Conservation (phyloP, 2,888 invertebrate genomes). For the Drosophila helvetica region DNA sequence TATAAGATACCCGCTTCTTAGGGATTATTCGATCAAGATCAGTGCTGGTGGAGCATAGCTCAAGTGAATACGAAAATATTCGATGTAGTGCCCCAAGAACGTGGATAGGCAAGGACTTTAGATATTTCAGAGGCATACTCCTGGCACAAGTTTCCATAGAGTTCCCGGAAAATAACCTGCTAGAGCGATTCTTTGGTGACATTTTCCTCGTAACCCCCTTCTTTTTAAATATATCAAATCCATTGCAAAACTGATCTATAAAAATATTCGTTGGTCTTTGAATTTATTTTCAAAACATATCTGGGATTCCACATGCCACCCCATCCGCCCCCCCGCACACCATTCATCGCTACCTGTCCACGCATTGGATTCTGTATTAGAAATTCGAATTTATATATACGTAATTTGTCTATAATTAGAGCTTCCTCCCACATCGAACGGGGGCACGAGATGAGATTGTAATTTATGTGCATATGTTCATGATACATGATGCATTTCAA, state of each 20-base stretch:
- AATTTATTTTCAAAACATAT: constrained; percentile 3
- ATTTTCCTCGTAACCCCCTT: background rate
- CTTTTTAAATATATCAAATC: background rate
- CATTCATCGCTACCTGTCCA: constrained; percentile 16
- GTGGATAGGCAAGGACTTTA: too few species aligned
- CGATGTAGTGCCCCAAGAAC: too few species aligned
- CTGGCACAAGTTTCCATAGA: too few species aligned
- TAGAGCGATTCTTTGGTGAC: too few species aligned
- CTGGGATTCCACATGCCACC: background rate
- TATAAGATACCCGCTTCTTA: background rate
- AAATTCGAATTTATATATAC: background rate
- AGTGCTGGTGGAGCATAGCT: too few species aligned
- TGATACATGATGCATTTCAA: constrained; percentile 12
- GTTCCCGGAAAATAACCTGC: background rate
- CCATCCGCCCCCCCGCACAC: too few species aligned
- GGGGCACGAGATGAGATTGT: background rate
- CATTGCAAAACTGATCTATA: background rate
- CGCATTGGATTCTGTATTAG: constrained; percentile 9
- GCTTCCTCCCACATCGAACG: background rate
- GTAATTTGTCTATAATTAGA: constrained; percentile 24
- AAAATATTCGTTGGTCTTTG: background rate
- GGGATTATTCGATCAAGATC: too few species aligned
- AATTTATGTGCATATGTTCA: constrained; percentile 19
- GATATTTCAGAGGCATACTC: too few species aligned
- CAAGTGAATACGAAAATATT: too few species aligned